Evolutionary conservation across 2,888 invertebrate genomes (phyloP).

Genomic region (Acanthosepion lycidas): DNA sequence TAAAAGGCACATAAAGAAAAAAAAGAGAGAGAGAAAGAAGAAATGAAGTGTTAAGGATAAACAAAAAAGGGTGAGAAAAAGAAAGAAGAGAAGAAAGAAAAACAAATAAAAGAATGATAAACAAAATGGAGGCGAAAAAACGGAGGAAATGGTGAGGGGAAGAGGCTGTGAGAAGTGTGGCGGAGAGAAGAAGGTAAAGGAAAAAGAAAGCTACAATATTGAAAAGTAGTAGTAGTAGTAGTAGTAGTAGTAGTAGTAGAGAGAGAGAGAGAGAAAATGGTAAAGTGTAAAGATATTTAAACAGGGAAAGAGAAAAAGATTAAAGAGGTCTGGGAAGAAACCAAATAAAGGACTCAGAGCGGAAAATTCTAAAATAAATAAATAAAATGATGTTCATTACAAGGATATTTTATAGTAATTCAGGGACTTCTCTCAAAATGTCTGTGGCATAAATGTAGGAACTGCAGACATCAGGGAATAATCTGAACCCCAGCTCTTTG

Average conservation of each 20-base stretch:
- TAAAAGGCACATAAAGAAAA: neutral
- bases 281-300: neutral
- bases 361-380: too few relatives aligned
- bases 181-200: neutral
- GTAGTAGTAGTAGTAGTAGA: neutral
- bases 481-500: too few relatives aligned
- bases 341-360: too few relatives aligned
- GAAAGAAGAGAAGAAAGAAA: neutral
- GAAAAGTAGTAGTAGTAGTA: too few relatives aligned
- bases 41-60: neutral
- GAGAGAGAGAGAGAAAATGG: neutral
- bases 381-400: too few relatives aligned
- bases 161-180: too few relatives aligned
- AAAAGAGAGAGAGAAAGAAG: neutral
- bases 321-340: neutral
- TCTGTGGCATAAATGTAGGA: too few relatives aligned
- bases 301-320: neutral
- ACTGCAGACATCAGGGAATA: too few relatives aligned
- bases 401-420: too few relatives aligned
- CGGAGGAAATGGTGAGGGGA: neutral
- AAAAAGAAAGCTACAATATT: too few relatives aligned
- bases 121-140: too few relatives aligned
- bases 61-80: neutral
- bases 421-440: too few relatives aligned
- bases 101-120: neutral